These are phyloP conservation scores for Sphenodon punctatus DNA, from an alignment of 2,797 vertebrate genomes.

Conservation along the genomic window DNA sequence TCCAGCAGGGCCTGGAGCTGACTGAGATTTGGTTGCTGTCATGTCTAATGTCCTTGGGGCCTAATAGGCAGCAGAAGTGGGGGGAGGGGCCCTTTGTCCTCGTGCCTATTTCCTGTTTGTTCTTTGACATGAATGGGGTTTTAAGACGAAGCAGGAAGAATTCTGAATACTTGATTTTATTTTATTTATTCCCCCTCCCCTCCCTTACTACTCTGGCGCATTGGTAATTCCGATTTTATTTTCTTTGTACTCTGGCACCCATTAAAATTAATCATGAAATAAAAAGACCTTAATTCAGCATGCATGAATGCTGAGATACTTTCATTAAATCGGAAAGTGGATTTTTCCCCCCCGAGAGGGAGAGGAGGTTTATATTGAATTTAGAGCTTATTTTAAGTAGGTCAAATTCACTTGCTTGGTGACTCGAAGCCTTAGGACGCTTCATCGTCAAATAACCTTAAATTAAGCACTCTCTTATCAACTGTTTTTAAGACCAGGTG, in stretches of 20 bases:
- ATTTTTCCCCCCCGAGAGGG: background rate
- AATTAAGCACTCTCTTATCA: slow-evolving; percentile 48
- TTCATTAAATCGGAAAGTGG: slow-evolving; percentile 48
- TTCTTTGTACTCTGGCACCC: slow-evolving; percentile 57
- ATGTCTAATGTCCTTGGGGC: slow-evolving; percentile 58
- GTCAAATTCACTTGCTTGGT: slow-evolving; percentile 50
- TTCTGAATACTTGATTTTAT: slow-evolving; percentile 45
- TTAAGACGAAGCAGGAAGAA: slow-evolving; percentile 54
- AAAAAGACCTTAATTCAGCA: slow-evolving; percentile 27
- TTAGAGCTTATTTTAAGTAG: slow-evolving; percentile 54
- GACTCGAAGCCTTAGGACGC: slow-evolving; percentile 33
- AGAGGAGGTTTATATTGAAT: slow-evolving; percentile 42
- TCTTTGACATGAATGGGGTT: slow-evolving; percentile 48
- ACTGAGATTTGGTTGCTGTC: slow-evolving; percentile 61
- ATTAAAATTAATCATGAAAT: slow-evolving; percentile 54
- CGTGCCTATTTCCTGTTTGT: slow-evolving; percentile 63
- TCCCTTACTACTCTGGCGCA: slow-evolving; percentile 40
- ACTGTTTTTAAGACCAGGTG: slow-evolving; percentile 32
- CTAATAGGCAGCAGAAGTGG: background rate
- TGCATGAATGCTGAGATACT: slow-evolving; percentile 32
- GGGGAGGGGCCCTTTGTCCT: slow-evolving; percentile 51
- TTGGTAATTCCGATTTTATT: slow-evolving; percentile 42
- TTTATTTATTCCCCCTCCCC: background rate
- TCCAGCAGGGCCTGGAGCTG: slow-evolving; percentile 47
- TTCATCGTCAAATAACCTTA: slow-evolving; percentile 51